Percentiles rank a stretch among this genome's conserved stretches.
Conservation (phyloP, 1,140 invertebrate species). For the Drosophila sp. region DNA sequence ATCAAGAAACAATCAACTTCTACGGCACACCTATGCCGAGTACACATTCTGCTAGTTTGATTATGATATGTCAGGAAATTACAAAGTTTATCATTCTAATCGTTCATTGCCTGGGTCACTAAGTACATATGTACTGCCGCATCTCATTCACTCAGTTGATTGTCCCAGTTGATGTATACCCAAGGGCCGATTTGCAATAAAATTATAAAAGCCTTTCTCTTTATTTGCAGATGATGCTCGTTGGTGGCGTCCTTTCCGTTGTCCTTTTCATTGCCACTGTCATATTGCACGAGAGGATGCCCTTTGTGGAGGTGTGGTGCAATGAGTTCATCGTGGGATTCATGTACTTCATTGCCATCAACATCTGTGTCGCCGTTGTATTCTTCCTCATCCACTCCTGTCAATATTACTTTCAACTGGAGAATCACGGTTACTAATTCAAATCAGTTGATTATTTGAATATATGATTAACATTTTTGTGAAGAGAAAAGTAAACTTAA, state of each 20-base stretch:
- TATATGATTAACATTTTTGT: neutral
- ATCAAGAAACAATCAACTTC: neutral
- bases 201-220: neutral
- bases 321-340: slow-evolving; percentile 51
- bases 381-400: slow-evolving; percentile 55
- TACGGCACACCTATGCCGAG: too few species aligned
- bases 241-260: slow-evolving; percentile 41
- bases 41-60: too few species aligned
- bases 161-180: too few species aligned
- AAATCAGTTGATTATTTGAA: neutral
- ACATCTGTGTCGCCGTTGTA: slow-evolving; percentile 38
- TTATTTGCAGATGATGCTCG: slow-evolving; percentile 51
- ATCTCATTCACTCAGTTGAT: too few species aligned
- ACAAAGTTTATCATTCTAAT: too few species aligned
- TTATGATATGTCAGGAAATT: too few species aligned
- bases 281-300: slow-evolving; percentile 44
- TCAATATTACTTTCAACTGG: slow-evolving; percentile 42
- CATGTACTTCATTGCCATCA: slow-evolving; percentile 56
- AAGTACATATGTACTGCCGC: too few species aligned
- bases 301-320: slow-evolving; percentile 54
- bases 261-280: slow-evolving; percentile 35
- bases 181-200: too few species aligned
- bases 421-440: slow-evolving; percentile 6
- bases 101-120: too few species aligned
- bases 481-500: neutral